Percentiles rank a stretch among this genome's conserved stretches.
Conservation (phyloP, 2,113 vertebrate species). For the Anas platyrhynchos region DNA sequence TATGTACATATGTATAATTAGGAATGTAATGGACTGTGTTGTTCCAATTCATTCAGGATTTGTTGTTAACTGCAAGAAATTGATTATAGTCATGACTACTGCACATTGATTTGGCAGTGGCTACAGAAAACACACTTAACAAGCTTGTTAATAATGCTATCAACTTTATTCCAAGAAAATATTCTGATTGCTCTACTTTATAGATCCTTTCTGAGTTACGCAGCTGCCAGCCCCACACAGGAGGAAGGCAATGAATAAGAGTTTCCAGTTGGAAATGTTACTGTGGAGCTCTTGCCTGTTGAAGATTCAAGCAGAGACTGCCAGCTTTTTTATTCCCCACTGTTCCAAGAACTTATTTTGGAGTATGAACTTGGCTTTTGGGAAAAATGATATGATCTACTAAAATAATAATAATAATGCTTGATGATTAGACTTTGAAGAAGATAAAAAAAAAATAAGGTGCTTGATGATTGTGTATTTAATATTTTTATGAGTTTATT, state of each 20-base stretch:
- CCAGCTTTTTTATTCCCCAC: background rate
- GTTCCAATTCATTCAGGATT: slow-evolving; percentile 71
- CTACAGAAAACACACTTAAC: slow-evolving; percentile 38
- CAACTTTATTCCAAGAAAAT: slow-evolving; percentile 6
- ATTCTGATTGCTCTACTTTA: background rate
- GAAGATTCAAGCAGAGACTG: background rate
- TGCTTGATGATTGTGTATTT: background rate
- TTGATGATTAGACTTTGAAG: background rate
- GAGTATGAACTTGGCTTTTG: background rate
- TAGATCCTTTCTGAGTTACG: slow-evolving; percentile 29
- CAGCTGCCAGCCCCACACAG: background rate
- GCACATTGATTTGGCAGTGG: slow-evolving; percentile 51
- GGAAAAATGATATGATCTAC: background rate
- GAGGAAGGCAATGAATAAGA: background rate
- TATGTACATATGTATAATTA: slow-evolving; percentile 66
- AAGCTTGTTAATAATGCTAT: slow-evolving; percentile 34
- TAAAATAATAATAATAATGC: background rate
- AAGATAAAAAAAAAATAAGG: background rate
- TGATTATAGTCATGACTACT: slow-evolving; percentile 53
- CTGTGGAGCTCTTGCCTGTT: background rate
- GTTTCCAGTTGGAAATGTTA: background rate
- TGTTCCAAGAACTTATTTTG: background rate
- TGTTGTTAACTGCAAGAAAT: slow-evolving; percentile 68
- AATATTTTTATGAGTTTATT: fast-evolving
- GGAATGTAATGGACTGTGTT: slow-evolving; percentile 65